These are phyloP conservation scores for Nesospiza acunhae DNA, from an alignment of 2,113 vertebrate species.

Conservation along the genomic window DNA sequence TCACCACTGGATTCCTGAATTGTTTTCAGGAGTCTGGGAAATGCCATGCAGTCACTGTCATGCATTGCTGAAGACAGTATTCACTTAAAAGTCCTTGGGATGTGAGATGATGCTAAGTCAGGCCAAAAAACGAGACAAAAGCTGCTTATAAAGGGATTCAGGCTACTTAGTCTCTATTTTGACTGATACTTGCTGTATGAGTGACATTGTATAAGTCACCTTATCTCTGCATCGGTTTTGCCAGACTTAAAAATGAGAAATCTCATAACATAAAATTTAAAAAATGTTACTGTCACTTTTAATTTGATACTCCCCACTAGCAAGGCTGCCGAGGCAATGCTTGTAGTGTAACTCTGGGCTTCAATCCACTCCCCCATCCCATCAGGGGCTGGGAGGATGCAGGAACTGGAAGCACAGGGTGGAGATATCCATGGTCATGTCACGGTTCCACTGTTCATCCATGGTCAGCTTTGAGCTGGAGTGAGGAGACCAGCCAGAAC, in stretches of 20 bases:
- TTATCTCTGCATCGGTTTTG: neutral
- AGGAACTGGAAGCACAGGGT: neutral
- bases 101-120: neutral
- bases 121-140: constrained; percentile 10
- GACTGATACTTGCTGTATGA: neutral
- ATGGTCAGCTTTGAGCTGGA: neutral
- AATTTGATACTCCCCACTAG: neutral
- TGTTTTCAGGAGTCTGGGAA: constrained; percentile 18
- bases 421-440: neutral
- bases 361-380: neutral
- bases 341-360: neutral
- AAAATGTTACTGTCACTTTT: neutral
- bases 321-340: neutral
- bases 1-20: neutral
- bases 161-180: neutral
- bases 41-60: neutral
- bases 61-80: neutral
- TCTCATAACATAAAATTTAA: neutral
- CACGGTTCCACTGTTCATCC: neutral
- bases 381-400: neutral
- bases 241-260: constrained; percentile 5
- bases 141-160: neutral
- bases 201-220: neutral
- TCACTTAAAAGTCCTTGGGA: neutral
- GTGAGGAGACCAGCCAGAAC: neutral